Evolutionary conservation across 1,140 invertebrate species (phyloP), one percentile per base, ranked within the genome.

Genomic region (Brachionus manjavacas): DNA sequence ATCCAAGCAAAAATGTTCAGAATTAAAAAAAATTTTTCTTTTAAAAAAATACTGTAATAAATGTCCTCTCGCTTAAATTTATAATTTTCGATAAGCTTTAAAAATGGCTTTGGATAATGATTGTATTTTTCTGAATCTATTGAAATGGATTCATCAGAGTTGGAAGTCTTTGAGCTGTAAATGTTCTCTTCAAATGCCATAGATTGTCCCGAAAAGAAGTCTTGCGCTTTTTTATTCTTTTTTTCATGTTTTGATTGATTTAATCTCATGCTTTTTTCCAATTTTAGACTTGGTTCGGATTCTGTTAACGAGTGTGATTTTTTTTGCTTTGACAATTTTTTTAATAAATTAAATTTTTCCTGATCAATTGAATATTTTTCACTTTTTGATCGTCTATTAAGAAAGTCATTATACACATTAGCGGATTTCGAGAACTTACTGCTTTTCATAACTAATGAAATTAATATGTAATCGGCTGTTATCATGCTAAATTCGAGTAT

Each of bases 1-100:
- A 81, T 81, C 52, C 52, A 81, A 41, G 35, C 52, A 68, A 81
- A 81, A 20, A 46, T 64, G 52, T 64, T 64, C 25, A 81, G 12
- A 11, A 68, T 60, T 14, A 81, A 4, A 16, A 60, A 43, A 39
- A 60, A 41, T 81, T 81, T 81, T 64, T 81, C 79, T 16, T 81
- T 81, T 8, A 81, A 35, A 7, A 81, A 28, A 35, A 81, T 60
- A 28, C 14, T 41, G 7, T 9, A 14, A 46, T 81, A 81, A 2
- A 14, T 35, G 6, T 81, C 39, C 66, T 81, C 79, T 64, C 79
- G 23, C 8, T 68, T 81, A 35, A 81, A 68, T 31, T 16, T 9
- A n/a, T 31, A 20, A 49, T 49, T 76, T 46, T 76, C 72, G 9
- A 76, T 76, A 11, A 76, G 41, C 12, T 49, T 31, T 12, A 76